A percentile compares a stretch with the other conserved stretches of the same genome.
phyloP scores from a whole-genome alignment of 2,888 invertebrate species.

The Syrphus vitripennis region DNA sequence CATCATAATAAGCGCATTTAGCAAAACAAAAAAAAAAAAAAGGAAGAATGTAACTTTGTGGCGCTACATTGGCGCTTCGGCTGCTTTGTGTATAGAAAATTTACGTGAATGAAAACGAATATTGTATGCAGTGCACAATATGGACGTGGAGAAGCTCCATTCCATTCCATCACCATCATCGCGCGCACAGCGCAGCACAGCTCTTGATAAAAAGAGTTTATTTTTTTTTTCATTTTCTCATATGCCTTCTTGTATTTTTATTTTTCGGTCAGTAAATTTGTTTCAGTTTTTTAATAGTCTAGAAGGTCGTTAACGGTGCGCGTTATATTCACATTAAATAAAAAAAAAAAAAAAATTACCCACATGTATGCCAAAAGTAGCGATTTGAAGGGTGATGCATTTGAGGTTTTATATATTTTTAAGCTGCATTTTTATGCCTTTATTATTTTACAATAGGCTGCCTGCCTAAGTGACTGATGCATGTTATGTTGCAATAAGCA shows the following conservation, averaged over 20 bases:
- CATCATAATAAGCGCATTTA: slow-evolving; percentile 42
- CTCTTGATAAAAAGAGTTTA: neutral
- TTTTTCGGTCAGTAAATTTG: slow-evolving; percentile 44
- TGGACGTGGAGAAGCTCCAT: neutral
- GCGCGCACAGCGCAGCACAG: too few relatives aligned
- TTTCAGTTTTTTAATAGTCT: slow-evolving; percentile 45
- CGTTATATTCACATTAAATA: slow-evolving; percentile 56
- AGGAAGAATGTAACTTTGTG: neutral
- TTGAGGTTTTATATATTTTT: neutral
- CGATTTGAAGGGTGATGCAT: neutral
- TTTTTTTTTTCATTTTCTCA: neutral
- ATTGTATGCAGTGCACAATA: neutral
- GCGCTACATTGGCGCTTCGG: neutral
- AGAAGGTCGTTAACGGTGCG: slow-evolving; percentile 58
- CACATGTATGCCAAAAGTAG: slow-evolving; percentile 1
- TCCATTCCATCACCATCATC: too few relatives aligned
- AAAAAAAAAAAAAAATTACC: too few relatives aligned
- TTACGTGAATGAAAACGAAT: slow-evolving; percentile 38
- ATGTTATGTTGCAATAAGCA: neutral
- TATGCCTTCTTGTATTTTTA: neutral
- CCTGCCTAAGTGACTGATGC: too few relatives aligned
- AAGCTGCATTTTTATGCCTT: neutral
- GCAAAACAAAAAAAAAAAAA: neutral
- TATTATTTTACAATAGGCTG: too few relatives aligned
- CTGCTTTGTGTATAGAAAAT: slow-evolving; percentile 10